These are phyloP conservation scores for Ranitomeya imitator DNA, from an alignment of 2,113 vertebrate genomes.

Conservation along the genomic window DNA sequence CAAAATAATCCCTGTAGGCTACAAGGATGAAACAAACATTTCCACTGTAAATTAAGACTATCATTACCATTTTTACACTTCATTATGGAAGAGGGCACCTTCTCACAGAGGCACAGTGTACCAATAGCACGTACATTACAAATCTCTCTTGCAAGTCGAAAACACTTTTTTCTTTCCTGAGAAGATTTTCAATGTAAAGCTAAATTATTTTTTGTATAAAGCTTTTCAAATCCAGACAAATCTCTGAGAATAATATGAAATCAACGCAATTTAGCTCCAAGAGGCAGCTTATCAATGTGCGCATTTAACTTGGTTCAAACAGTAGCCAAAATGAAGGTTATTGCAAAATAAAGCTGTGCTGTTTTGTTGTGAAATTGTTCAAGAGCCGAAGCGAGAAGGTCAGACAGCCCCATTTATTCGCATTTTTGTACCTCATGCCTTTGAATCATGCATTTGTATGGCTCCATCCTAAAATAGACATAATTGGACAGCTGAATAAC, in stretches of 20 bases:
- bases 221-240: background rate
- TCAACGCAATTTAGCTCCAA: conserved; percentile 19
- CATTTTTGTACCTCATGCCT: background rate
- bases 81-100: conserved; percentile 31
- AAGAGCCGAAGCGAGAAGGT: conserved; percentile 21
- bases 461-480: background rate
- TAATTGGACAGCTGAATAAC: conserved; percentile 11
- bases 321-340: conserved; percentile 27
- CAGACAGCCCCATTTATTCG: background rate
- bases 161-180: background rate
- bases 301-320: background rate
- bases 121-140: conserved; percentile 36
- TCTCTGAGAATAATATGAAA: conserved; percentile 8
- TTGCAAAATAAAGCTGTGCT: conserved; percentile 4
- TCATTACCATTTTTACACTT: conserved; percentile 46
- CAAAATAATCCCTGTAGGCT: conserved; percentile 7
- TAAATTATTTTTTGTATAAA: conserved; percentile 19
- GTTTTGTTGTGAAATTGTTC: conserved; percentile 20
- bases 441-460: conserved; percentile 6
- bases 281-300: background rate
- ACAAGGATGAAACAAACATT: conserved; percentile 29
- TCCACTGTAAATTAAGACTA: conserved; percentile 36
- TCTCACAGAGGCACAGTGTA: background rate
- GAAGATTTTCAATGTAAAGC: conserved; percentile 22
- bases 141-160: background rate